Conservation (phyloP, 2,888 invertebrate species). For the Agrypnus murinus region DNA sequence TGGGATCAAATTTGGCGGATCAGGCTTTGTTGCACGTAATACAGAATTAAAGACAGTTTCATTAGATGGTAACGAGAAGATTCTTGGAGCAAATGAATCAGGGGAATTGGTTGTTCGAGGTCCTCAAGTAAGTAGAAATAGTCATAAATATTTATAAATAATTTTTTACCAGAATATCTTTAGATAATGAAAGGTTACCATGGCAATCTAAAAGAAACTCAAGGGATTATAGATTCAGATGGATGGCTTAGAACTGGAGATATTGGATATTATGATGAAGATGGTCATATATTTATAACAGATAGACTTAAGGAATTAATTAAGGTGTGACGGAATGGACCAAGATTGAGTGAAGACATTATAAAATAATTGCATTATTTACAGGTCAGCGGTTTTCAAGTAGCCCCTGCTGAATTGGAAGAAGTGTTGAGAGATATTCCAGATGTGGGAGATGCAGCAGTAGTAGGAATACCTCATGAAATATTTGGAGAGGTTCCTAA, state of each 20-base stretch:
- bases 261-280: constrained; percentile 74
- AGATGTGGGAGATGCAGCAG: constrained; percentile 84
- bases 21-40: constrained; percentile 76
- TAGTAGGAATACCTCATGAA: constrained; percentile 82
- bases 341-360: not conserved
- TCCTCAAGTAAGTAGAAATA: constrained; percentile 88
- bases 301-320: constrained; percentile 90
- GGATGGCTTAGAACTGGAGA: constrained; percentile 87
- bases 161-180: not conserved
- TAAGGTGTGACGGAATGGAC: constrained; percentile 71
- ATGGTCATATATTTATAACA: constrained; percentile 79
- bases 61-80: constrained; percentile 63
- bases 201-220: constrained; percentile 83
- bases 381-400: constrained; percentile 78
- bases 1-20: constrained; percentile 56
- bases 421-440: constrained; percentile 81
- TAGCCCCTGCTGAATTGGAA: constrained; percentile 91
- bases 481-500: constrained; percentile 82
- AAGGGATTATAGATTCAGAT: constrained; percentile 77
- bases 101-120: constrained; percentile 86
- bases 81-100: constrained; percentile 68
- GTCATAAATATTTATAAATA: constrained; percentile 67
- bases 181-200: constrained; percentile 85
- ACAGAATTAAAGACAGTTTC: constrained; percentile 79
- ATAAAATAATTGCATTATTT: not conserved